Conservation (phyloP, 2,113 vertebrate genomes). For the Penelope pileata region DNA sequence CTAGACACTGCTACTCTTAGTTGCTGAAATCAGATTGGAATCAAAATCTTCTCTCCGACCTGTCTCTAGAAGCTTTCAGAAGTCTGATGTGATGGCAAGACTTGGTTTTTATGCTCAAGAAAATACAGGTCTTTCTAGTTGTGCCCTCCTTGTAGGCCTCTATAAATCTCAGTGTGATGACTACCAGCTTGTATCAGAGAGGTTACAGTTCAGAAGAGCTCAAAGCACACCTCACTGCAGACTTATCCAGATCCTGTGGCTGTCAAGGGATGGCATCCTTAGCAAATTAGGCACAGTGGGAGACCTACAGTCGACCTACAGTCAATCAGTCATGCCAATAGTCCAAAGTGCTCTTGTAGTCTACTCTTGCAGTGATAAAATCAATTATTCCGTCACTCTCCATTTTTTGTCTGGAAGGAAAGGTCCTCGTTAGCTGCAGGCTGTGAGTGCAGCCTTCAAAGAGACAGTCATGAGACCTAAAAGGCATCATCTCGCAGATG, state of each 20-base stretch:
- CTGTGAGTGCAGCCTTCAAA: background rate
- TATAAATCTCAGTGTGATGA: background rate
- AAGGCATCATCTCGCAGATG: background rate
- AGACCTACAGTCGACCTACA: background rate
- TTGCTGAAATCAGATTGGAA: background rate
- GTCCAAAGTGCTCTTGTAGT: background rate
- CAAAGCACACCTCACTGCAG: background rate
- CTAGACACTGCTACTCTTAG: background rate
- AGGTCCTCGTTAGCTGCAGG: background rate
- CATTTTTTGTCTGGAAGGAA: slow-evolving; percentile 9
- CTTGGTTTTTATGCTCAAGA: background rate
- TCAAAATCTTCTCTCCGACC: background rate
- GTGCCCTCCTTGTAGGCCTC: background rate
- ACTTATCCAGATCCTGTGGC: background rate
- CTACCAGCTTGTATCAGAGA: background rate
- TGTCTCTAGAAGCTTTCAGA: background rate
- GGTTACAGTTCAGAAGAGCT: background rate
- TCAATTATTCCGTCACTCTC: background rate
- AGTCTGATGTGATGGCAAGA: background rate
- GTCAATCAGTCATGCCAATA: background rate
- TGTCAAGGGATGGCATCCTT: background rate
- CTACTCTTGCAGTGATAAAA: background rate
- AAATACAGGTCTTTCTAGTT: background rate
- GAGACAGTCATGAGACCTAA: background rate
- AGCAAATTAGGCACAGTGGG: background rate